Conservation (phyloP, 1,140 invertebrate species). For the Tenebrio molitor region DNA sequence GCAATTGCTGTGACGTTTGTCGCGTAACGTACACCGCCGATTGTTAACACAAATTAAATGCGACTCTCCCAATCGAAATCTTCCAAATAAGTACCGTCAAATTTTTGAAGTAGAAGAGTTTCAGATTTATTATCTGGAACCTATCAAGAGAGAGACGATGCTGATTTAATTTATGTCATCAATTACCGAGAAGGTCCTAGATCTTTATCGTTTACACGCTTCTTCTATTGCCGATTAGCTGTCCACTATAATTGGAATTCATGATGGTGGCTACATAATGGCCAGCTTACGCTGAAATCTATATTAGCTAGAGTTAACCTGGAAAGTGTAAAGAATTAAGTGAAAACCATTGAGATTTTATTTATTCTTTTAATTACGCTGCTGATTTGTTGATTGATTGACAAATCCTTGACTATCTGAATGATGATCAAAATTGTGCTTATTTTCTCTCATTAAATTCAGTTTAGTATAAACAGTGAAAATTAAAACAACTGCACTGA, state of each 20-base stretch:
- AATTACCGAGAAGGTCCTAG: conserved; percentile 11
- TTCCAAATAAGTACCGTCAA: not conserved
- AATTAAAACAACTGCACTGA: too few species aligned
- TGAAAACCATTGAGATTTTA: too few species aligned
- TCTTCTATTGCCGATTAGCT: conserved; percentile 23
- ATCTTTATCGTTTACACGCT: conserved; percentile 26
- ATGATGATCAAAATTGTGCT: too few species aligned
- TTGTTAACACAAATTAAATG: conserved; percentile 17
- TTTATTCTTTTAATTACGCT: too few species aligned
- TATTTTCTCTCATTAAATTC: too few species aligned
- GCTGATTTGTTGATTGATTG: too few species aligned
- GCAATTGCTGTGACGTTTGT: conserved; percentile 41
- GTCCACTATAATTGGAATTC: conserved; percentile 17
- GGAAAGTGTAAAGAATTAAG: too few species aligned
- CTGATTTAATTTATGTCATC: conserved; percentile 20
- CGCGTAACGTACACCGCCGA: conserved; percentile 3
- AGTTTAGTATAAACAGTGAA: too few species aligned
- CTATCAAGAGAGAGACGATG: too few species aligned
- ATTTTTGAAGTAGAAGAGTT: too few species aligned
- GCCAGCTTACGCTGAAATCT: not conserved
- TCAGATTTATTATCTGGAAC: not conserved
- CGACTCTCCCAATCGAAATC: conserved; percentile 2
- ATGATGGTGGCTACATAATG: conserved; percentile 23
- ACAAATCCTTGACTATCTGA: too few species aligned
- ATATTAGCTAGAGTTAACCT: not conserved